These are phyloP conservation scores for Serilophus lunatus DNA, from an alignment of 2,113 vertebrate species.

Conservation along the genomic window DNA sequence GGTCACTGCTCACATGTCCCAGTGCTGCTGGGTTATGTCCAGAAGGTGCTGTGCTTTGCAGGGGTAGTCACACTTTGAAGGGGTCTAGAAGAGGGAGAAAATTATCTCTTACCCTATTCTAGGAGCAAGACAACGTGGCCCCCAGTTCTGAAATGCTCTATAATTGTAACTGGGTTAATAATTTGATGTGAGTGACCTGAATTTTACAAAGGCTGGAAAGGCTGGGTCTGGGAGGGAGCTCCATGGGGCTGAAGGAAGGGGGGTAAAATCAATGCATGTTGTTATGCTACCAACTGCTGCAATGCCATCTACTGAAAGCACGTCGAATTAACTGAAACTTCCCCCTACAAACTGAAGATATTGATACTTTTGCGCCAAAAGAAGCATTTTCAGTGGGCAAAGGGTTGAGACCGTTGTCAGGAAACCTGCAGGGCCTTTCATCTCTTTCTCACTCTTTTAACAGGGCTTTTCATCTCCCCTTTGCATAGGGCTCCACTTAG, in stretches of 20 bases:
- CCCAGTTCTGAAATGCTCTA: not conserved
- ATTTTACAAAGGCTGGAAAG: not conserved
- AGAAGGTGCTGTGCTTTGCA: not conserved
- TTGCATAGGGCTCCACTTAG: not conserved
- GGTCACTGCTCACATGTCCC: not conserved
- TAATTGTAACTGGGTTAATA: rapidly evolving
- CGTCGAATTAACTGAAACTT: not conserved
- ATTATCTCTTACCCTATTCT: not conserved
- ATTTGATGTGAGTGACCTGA: not conserved
- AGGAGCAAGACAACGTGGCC: not conserved
- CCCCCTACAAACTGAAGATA: not conserved
- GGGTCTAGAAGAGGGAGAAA: not conserved
- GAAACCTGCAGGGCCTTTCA: not conserved
- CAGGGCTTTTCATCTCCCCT: not conserved
- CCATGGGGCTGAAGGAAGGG: not conserved
- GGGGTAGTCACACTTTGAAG: not conserved
- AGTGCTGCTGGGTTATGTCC: not conserved
- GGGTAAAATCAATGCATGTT: not conserved
- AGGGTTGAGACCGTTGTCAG: not conserved
- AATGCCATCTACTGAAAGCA: not conserved
- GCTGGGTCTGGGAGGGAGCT: not conserved
- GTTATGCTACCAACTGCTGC: not conserved
- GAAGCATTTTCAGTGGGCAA: not conserved
- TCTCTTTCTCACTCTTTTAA: not conserved
- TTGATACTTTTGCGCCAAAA: not conserved